Evolutionary conservation across 2,797 vertebrate species (phyloP), one percentile per base, ranked within the genome.

Genomic region (Poeciliopsis paucimaculata): DNA sequence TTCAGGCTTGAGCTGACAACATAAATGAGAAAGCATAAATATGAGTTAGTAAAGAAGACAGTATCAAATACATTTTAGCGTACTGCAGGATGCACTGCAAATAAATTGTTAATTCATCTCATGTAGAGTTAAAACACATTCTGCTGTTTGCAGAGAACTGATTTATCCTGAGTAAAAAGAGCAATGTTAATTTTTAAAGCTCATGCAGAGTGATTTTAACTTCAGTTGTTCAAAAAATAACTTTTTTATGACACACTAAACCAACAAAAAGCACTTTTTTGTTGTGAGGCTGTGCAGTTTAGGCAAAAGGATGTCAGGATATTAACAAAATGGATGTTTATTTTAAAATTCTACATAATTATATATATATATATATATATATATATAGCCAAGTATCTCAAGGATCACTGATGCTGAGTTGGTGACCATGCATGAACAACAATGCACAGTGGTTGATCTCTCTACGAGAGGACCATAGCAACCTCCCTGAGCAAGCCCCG

Each of bases 51-150:
- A 86, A 85, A 84, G 71, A 87, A 83, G 73, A 76, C 75, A 31
- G 77, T 11, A 60, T 88, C 90, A 85, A 89, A 88, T 78, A 89
- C 84, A 89, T 91, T 84, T 87, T 78, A 78, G 64, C 36, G 2
- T 78, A 77, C 84, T 45, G n/a, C 73, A n/a, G 75, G 75, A 60
- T 76, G 62, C 71, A 82, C 80, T 78, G 73, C 78, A 85, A 90
- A 93, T 91, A 92, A 90, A 92, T 68, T 23, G 34, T 68, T 68
- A 68, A 41, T 36, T 39, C 64, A 26, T 41, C 64, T 95, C 91
- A 92, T 92, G 86, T 81, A 51, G 75, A 89, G 87, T 39, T 71
- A 9, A 71, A 78, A 73, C 70, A 77, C 79, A 74, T 86, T 74
- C 84, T 83, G 47, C 49, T 83, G 84, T 90, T 89, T 80, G 15